phyloP scores from a whole-genome alignment of 2,888 invertebrate genomes.

The Cotesia congregata region DNA sequence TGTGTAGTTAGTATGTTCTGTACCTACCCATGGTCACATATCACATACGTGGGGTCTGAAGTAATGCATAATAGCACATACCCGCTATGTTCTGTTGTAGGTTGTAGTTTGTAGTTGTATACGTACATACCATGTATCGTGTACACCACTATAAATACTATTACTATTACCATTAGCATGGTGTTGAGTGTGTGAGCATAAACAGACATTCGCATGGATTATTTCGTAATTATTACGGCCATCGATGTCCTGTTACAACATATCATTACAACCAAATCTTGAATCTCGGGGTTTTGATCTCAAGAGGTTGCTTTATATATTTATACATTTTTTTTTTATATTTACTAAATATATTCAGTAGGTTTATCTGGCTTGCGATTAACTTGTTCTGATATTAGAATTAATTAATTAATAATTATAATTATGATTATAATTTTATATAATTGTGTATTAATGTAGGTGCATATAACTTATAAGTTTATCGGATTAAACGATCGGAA shows the following conservation, averaged over 20 bases:
- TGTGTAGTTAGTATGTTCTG: neutral
- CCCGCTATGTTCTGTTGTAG: too few species aligned
- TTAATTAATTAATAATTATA: too few species aligned
- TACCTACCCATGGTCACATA: neutral
- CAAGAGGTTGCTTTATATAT: too few species aligned
- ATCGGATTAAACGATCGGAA: too few species aligned
- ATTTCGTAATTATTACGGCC: conserved; percentile 6
- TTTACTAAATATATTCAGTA: too few species aligned
- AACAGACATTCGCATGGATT: conserved; percentile 6
- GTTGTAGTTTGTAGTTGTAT: neutral
- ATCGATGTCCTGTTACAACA: conserved; percentile 5
- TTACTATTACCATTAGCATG: neutral
- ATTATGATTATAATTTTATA: too few species aligned
- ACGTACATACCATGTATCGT: neutral
- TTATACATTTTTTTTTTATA: too few species aligned
- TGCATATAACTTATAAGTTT: too few species aligned
- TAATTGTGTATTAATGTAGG: too few species aligned
- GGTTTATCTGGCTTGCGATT: too few species aligned
- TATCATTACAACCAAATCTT: neutral
- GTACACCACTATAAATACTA: neutral
- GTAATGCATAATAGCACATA: neutral
- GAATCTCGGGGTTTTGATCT: too few species aligned
- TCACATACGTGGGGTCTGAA: neutral
- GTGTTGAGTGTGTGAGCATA: conserved; percentile 8
- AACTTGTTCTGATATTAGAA: too few species aligned